These are phyloP conservation scores for Apeltes quadracus DNA, from an alignment of 2,113 vertebrate genomes.

Conservation along the genomic window DNA sequence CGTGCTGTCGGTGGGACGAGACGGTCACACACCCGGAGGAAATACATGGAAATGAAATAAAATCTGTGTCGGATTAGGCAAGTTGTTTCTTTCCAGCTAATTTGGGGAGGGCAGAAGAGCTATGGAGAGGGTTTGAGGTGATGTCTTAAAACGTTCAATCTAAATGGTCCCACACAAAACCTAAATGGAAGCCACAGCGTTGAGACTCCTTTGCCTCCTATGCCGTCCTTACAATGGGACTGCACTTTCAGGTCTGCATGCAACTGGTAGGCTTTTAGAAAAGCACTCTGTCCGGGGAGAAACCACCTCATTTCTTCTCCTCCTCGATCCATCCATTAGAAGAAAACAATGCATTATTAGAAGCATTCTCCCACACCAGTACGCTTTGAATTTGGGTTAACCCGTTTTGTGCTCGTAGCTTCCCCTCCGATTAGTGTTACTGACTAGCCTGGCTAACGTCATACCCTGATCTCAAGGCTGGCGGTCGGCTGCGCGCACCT, in stretches of 20 bases:
- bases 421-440: neutral
- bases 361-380: constrained; percentile 28
- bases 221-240: constrained; percentile 17
- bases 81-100: neutral
- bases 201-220: neutral
- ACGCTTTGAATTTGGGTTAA: constrained; percentile 24
- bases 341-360: constrained; percentile 67
- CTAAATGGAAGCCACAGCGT: neutral
- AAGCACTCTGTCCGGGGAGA: constrained; percentile 29
- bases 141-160: neutral
- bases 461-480: no score
- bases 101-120: neutral
- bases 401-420: neutral
- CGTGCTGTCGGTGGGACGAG: neutral
- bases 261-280: constrained; percentile 37
- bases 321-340: constrained; percentile 3
- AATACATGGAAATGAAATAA: neutral
- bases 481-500: no score
- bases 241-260: constrained; percentile 13
- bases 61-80: neutral
- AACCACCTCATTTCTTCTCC: constrained; percentile 9
- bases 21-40: neutral
- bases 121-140: neutral
- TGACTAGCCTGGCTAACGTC: no score
- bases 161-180: neutral